A percentile compares a stretch with the other conserved stretches of the same genome.
These are phyloP conservation scores for Drosophila mettleri DNA, from an alignment of 2,888 invertebrate species.

Conservation along the genomic window DNA sequence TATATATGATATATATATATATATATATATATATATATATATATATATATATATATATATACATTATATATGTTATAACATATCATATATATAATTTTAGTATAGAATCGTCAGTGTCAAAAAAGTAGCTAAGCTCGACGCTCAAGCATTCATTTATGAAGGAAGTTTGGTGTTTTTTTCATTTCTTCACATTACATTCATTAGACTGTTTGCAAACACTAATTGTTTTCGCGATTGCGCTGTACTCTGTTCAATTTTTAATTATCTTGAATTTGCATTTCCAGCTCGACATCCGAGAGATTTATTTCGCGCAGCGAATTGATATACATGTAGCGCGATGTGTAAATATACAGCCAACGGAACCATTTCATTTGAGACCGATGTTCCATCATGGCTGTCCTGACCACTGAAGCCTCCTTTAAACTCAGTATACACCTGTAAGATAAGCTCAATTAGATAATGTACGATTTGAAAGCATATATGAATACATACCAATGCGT, in stretches of 20 bases:
- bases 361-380: conserved; percentile 98
- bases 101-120: conserved; percentile 74
- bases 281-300: conserved; percentile 91
- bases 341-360: conserved; percentile 93
- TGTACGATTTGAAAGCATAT: background rate
- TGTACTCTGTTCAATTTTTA: conserved; percentile 31
- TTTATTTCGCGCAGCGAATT: conserved; percentile 93
- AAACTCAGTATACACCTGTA: conserved; percentile 88
- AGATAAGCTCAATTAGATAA: background rate
- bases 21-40: no score
- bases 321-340: conserved; percentile 95
- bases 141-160: conserved; percentile 45
- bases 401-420: conserved; percentile 87
- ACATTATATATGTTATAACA: conserved; percentile 42
- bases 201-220: conserved; percentile 9
- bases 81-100: conserved; percentile 46
- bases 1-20: no score
- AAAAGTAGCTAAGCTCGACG: conserved; percentile 39
- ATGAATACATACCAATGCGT: conserved; percentile 88
- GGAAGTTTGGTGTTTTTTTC: conserved; percentile 64
- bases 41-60: no score
- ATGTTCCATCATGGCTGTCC: conserved; percentile 94
- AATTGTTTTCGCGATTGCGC: conserved; percentile 10
- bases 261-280: conserved; percentile 88
- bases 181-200: conserved; percentile 47